Evolutionary conservation across 1,140 invertebrate species (phyloP).

Genomic region (Asbolus verrucosus): DNA sequence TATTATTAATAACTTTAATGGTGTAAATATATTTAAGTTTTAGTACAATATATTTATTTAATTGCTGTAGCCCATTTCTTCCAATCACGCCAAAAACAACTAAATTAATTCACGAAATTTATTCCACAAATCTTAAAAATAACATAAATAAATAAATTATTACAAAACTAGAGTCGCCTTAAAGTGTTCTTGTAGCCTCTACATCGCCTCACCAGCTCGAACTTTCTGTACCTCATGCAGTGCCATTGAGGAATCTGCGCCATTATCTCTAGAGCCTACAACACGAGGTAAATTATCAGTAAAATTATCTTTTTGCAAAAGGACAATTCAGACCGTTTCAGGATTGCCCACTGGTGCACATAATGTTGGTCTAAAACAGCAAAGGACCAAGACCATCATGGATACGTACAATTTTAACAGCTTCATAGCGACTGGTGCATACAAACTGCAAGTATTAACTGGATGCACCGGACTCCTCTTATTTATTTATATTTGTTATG

Average conservation of each 20-base stretch:
- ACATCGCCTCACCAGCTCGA: conserved; percentile 79
- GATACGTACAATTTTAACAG: conserved; percentile 20
- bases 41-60: conserved; percentile 9
- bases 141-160: conserved; percentile 38
- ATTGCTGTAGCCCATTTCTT: too few relatives aligned
- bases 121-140: not conserved
- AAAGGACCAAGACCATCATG: conserved; percentile 24
- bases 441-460: conserved; percentile 11
- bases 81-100: not conserved
- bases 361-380: not conserved
- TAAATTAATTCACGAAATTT: too few relatives aligned
- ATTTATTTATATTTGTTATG: conserved; percentile 32
- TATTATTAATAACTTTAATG: conserved; percentile 52
- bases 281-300: conserved; percentile 44
- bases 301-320: not conserved
- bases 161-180: conserved; percentile 24
- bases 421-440: conserved; percentile 26
- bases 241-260: conserved; percentile 82
- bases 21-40: conserved; percentile 54
- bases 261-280: conserved; percentile 72
- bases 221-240: conserved; percentile 81
- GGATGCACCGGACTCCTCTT: conserved; percentile 17
- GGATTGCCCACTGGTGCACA: conserved; percentile 43
- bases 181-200: conserved; percentile 59
- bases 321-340: conserved; percentile 46